These are phyloP conservation scores for Odontocolon sp. DNA, from an alignment of 2,888 invertebrate genomes.

Conservation along the genomic window DNA sequence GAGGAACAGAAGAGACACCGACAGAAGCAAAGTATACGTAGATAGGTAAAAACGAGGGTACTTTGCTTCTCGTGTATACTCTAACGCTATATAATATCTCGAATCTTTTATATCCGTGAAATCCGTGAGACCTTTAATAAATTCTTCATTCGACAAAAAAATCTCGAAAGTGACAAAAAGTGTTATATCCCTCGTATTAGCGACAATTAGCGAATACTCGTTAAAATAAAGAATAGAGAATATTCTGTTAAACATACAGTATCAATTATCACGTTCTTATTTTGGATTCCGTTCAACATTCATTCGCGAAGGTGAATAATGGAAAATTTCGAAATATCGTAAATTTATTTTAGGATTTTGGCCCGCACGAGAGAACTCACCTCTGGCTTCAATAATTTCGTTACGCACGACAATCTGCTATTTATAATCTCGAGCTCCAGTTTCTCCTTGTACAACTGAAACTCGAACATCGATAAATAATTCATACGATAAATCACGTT, in stretches of 20 bases:
- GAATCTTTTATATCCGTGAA: not conserved
- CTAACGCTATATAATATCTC: not conserved
- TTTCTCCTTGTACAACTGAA: constrained; percentile 74
- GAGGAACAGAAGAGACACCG: constrained; percentile 7
- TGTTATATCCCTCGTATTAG: too few relatives aligned
- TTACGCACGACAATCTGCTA: constrained; percentile 75
- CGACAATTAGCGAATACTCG: too few relatives aligned
- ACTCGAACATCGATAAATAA: too few relatives aligned
- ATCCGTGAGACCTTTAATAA: not conserved
- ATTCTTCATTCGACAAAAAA: not conserved
- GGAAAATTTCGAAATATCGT: too few relatives aligned
- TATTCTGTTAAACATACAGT: too few relatives aligned
- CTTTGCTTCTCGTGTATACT: not conserved
- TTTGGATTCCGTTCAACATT: too few relatives aligned
- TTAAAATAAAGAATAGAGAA: too few relatives aligned
- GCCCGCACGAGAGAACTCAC: constrained; percentile 65
- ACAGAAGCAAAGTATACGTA: not conserved
- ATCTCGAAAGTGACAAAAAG: not conserved
- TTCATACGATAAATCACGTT: too few relatives aligned
- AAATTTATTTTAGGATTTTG: too few relatives aligned
- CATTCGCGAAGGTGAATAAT: too few relatives aligned
- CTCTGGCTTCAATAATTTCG: constrained; percentile 73
- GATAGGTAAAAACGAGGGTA: not conserved
- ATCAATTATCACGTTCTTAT: too few relatives aligned
- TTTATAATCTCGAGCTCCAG: constrained; percentile 76